Conservation (phyloP, 2,888 invertebrate genomes). For the Drosophila trichaetosa region DNA sequence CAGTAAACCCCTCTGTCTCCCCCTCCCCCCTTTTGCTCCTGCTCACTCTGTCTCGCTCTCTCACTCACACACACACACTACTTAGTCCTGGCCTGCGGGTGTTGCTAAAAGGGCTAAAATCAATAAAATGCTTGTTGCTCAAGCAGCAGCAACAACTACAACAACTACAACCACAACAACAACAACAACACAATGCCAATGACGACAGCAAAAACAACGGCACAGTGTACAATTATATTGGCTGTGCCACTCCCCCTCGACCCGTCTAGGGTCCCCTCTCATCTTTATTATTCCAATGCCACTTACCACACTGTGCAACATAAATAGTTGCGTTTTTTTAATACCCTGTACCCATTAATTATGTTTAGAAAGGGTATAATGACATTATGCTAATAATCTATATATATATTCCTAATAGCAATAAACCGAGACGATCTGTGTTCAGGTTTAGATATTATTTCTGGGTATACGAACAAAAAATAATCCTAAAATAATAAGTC, state of each 20-base stretch:
- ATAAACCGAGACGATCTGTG: background rate
- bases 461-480: background rate
- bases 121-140: slow-evolving; percentile 83
- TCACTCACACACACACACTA: background rate
- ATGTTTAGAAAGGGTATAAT: background rate
- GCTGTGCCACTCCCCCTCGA: slow-evolving; percentile 40
- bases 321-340: slow-evolving; percentile 75
- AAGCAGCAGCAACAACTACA: slow-evolving; percentile 28
- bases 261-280: background rate
- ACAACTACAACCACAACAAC: slow-evolving; percentile 25
- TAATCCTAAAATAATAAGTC: background rate
- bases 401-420: background rate
- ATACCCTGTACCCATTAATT: background rate
- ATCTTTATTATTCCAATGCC: slow-evolving; percentile 9
- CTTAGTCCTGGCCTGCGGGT: slow-evolving; percentile 26
- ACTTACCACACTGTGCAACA: slow-evolving; percentile 63
- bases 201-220: slow-evolving; percentile 26
- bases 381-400: background rate
- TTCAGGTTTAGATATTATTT: background rate
- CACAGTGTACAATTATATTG: slow-evolving; percentile 75
- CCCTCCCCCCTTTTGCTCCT: too few species aligned
- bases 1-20: background rate
- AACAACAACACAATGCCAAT: slow-evolving; percentile 21
- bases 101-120: slow-evolving; percentile 78
- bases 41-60: background rate